Evolutionary conservation across 2,797 vertebrate genomes (phyloP).

Genomic region (Borostomias antarcticus): DNA sequence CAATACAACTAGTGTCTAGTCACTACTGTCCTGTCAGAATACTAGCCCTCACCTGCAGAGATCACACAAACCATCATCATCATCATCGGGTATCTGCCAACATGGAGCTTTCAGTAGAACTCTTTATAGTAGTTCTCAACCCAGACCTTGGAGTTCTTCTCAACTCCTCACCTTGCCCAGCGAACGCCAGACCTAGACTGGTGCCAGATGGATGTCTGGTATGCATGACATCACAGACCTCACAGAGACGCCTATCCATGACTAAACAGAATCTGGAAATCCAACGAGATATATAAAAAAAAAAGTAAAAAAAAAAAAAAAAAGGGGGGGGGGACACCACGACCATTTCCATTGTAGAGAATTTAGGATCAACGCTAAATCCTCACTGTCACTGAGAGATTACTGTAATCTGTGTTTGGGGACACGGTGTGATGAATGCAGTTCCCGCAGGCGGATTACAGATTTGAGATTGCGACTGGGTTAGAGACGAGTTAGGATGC

Average conservation of each 20-base stretch:
- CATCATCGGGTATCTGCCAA: not conserved
- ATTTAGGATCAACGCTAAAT: too few species aligned
- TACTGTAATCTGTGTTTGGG: not conserved
- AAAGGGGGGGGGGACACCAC: not conserved
- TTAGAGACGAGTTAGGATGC: not conserved
- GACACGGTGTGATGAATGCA: constrained; percentile 2
- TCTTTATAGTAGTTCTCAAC: too few species aligned
- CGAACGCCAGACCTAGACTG: constrained; percentile 28
- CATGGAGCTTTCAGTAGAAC: not conserved
- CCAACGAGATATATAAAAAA: too few species aligned
- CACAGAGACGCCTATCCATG: not conserved
- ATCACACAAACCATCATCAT: too few species aligned
- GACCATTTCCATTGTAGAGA: not conserved
- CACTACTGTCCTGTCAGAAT: not conserved
- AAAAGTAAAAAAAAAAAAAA: not conserved
- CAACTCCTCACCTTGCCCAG: not conserved
- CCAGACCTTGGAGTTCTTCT: too few species aligned
- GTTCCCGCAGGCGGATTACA: too few species aligned
- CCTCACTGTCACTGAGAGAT: not conserved
- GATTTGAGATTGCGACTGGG: not conserved
- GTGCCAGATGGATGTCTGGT: constrained; percentile 18
- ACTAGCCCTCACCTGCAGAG: too few species aligned
- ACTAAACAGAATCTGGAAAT: too few species aligned
- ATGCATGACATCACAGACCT: not conserved
- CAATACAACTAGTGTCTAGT: too few species aligned